Base-by-base conservation (phyloP, 1,140 invertebrate genomes). In the Lepeophtheirus salmonis region DNA sequence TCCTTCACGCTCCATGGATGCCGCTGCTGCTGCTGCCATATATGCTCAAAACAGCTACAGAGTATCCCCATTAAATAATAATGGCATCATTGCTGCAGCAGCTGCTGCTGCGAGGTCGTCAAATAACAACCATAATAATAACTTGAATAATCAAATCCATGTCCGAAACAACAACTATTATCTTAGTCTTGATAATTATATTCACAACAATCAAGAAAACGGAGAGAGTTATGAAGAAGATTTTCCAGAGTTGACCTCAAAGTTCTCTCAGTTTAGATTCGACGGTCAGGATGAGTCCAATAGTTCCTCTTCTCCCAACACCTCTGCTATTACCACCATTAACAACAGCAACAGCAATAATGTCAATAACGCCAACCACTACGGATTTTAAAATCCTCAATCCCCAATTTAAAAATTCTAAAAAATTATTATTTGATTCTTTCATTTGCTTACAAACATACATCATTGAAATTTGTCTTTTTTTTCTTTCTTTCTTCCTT, bases 251-350 rank as follows among this genome's bases (percentile, higher is more conserved):
- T 21, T 52, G 50, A 52, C 50, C 50, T 16, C 50, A 4, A 52
- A 52, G 50, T 52, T 52, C 50, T 18, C n/a, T 16, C 50, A 52
- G 16, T 52, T 52, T 10, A 16, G 50, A 21, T 52, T 52, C n/a
- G 50, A 21, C 6, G 24, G 2, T 12, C 30, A n/a, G 30, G 30
- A 41, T 10, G 30, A 41, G n/a, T 6, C 6, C 30, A 41, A n/a
- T 41, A n/a, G n/a, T n/a, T n/a, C n/a, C n/a, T n/a, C n/a, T n/a
- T n/a, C n/a, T n/a, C n/a, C n/a, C n/a, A n/a, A n/a, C n/a, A n/a
- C n/a, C n/a, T n/a, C n/a, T n/a, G n/a, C n/a, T n/a, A n/a, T n/a
- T n/a, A n/a, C n/a, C n/a, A n/a, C n/a, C n/a, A n/a, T n/a, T n/a
- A n/a, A n/a, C n/a, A n/a, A n/a, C n/a, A n/a, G n/a, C n/a, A n/a